Evolutionary conservation across 2,888 invertebrate genomes (phyloP), one percentile per base, ranked within the genome.

Genomic region (Nomada flava): DNA sequence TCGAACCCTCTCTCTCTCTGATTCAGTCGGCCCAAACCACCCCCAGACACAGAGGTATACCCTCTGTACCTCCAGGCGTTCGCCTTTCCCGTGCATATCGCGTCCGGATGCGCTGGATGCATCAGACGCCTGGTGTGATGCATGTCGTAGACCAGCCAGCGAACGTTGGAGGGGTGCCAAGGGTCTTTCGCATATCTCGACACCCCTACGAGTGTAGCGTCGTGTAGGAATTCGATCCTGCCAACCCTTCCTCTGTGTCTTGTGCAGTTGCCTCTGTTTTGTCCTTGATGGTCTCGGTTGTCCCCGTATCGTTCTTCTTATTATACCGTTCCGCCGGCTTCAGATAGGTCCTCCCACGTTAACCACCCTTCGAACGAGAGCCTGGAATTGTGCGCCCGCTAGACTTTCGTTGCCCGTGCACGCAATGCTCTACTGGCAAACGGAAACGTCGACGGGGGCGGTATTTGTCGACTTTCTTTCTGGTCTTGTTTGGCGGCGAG

Each of bases 91-190:
- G 65, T 47, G 76, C 79, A 67, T 74, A 68, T 74, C 79, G 87
- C 88, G 89, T 87, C 89, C 91, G 85, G 90, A 89, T 85, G 89
- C 90, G 86, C 90, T 92, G 87, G 91, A 89, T 85, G 91, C 91
- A 84, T 88, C 92, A 81, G 90, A 92, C 91, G 90, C 89, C 78
- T 90, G 85, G 86, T 86, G 80, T 91, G 93, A 88, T 91, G 90
- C 90, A 91, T 90, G 90, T 89, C 87, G 89, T 79, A 75, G 78
- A 75, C 83, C 62, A 75, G 74, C 79, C 70, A 57, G 23, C 50
- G 70, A 65, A 80, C 83, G 60, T 83, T 91, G 91, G 91, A 91
- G 86, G 82, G 64, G 44, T 90, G 91, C 91, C 91, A 91, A 91
- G 79, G 86, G 82, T 90, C 89, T 85, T 88, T 90, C 89, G 86